These are phyloP conservation scores for Holothuria leucospilota DNA, from an alignment of 53 echinoderm and acorn worm species.

Conservation along the genomic window DNA sequence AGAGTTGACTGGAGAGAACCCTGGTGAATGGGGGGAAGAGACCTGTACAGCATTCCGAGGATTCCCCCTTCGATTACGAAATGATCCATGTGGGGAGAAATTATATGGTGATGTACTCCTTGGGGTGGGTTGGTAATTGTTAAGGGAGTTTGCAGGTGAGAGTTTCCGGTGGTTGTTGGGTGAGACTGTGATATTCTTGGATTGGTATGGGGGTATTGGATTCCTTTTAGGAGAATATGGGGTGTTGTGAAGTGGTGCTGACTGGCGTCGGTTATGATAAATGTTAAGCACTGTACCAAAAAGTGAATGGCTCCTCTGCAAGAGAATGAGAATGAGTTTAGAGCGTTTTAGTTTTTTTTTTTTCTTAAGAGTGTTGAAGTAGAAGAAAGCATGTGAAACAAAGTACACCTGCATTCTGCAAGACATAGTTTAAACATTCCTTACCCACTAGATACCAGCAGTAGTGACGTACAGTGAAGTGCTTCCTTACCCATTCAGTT, in stretches of 20 bases:
- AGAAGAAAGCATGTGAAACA: too few species aligned
- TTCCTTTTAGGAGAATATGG: slow-evolving; percentile 62
- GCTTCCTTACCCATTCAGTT: too few species aligned
- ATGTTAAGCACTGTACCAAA: slow-evolving; percentile 98
- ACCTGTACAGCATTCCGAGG: slow-evolving; percentile 80
- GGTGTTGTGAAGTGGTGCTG: slow-evolving; percentile 78
- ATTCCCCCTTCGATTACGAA: slow-evolving; percentile 59
- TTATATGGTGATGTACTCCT: slow-evolving; percentile 85
- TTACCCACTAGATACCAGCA: too few species aligned
- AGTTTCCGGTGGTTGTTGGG: slow-evolving; percentile 84
- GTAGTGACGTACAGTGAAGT: too few species aligned
- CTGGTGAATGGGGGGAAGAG: slow-evolving; percentile 83
- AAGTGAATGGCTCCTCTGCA: slow-evolving; percentile 93
- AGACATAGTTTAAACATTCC: too few species aligned
- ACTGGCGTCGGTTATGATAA: slow-evolving; percentile 94
- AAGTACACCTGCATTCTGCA: too few species aligned
- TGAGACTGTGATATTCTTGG: slow-evolving; percentile 66
- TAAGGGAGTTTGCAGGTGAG: slow-evolving; percentile 94
- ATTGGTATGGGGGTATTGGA: slow-evolving; percentile 65
- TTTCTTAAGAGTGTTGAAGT: too few species aligned
- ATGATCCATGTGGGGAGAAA: slow-evolving; percentile 67
- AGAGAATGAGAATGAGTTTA: not conserved
- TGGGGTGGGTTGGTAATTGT: slow-evolving; percentile 70
- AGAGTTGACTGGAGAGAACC: slow-evolving; percentile 77
- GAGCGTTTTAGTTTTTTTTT: not conserved